Evolutionary conservation across 2,797 vertebrate genomes (phyloP), one percentile per base, ranked within the genome.

Genomic region (Okamejei kenojei): DNA sequence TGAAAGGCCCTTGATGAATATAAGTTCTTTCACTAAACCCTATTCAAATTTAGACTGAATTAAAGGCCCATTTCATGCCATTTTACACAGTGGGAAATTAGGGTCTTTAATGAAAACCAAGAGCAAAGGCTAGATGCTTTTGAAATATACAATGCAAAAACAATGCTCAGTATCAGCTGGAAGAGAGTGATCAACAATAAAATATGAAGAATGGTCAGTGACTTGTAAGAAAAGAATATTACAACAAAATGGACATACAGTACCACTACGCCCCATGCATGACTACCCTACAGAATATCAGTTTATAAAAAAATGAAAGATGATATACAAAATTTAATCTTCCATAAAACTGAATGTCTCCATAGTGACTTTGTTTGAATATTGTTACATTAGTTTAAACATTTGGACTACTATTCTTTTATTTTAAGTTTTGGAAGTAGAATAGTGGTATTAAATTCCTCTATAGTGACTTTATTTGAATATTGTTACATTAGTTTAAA

Each of bases 1-100:
- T 88, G 84, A 88, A 88, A 88, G 84, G n/a, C 61, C 17, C n/a
- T 35, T 88, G 15, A 10, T 68, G 61, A 88, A 88, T 35, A 86
- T 63, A 88, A 88, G 61, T 65, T 88, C 63, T 68, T 88, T 88
- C 84, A 68, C 84, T 68, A 35, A 19, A 68, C 29, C 17, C 84
- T 88, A 88, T 88, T 88, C 84, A 88, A 88, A 88, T 68, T 88
- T 88, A 65, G 63, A 65, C 29, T 88, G 84, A 88, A 68, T 88
- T 88, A 88, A 88, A 68, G 61, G 63, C n/a, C 84, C 61, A 68
- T 65, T 32, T 88, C 61, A 35, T 88, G 61, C 65, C 61, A 88
- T 68, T 88, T 68, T n/a, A n/a, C 84, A 65, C 63, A 68, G 84
- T 88, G 84, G 61, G 84, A 68, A 88, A 35, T 63, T 68, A 32